Evolutionary conservation across 2,888 invertebrate species (phyloP).

Genomic region (Oxyteleia sp.): DNA sequence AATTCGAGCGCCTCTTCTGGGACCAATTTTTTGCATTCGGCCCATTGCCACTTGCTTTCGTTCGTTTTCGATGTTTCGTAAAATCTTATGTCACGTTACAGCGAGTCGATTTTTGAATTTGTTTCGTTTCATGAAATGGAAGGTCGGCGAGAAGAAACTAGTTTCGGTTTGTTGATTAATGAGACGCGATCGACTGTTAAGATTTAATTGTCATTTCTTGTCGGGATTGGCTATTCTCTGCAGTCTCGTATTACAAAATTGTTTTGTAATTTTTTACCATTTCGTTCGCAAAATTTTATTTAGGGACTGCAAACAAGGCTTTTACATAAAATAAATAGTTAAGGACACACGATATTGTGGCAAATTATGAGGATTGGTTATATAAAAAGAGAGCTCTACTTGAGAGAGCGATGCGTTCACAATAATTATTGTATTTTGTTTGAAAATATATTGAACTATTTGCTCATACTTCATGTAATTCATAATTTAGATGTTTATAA

Average conservation of each 20-base stretch:
- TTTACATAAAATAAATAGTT: no score
- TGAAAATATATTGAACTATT: no score
- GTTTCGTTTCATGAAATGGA: slow-evolving; percentile 10
- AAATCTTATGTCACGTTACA: slow-evolving; percentile 34
- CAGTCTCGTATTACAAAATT: slow-evolving; percentile 22
- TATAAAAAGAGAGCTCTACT: no score
- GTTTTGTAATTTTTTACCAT: not conserved
- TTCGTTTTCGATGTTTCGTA: slow-evolving; percentile 36
- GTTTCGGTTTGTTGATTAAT: slow-evolving; percentile 38
- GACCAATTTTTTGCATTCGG: slow-evolving; percentile 43
- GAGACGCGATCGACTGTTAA: slow-evolving; percentile 47
- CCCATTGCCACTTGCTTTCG: slow-evolving; percentile 41
- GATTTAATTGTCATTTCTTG: slow-evolving; percentile 38
- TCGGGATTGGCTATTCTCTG: slow-evolving; percentile 10
- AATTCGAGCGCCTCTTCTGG: slow-evolving; percentile 49
- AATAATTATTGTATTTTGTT: no score
- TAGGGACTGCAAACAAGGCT: no score
- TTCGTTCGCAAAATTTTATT: no score
- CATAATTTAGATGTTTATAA: no score
- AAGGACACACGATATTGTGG: no score
- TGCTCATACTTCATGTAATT: no score
- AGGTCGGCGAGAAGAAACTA: slow-evolving; percentile 29
- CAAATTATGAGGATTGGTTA: no score
- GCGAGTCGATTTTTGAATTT: slow-evolving; percentile 14
- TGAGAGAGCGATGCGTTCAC: no score